Base-by-base conservation (phyloP, 2,113 vertebrate genomes). In the Cyprinus carpio region DNA sequence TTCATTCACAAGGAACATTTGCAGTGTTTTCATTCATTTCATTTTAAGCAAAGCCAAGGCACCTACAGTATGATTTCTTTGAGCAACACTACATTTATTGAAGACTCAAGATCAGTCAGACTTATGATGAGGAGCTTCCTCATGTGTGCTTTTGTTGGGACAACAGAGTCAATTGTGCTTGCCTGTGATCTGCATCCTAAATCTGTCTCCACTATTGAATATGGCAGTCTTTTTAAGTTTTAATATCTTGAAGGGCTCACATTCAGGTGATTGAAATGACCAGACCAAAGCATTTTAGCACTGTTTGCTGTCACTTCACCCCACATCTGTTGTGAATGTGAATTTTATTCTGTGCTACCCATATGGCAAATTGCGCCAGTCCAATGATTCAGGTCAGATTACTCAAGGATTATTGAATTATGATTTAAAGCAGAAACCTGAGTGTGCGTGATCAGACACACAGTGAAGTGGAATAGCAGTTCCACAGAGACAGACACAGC, bases 311-410 rank as follows among this genome's bases (percentile, higher is more conserved):
- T 58, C 20, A 58, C 7, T 58, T 43, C 58, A 54, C 12, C 16
- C 6, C 4, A n/a, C 7, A 67, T 82, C 64, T 86, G 37, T 40
- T 72, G 4, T n/a, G 49, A 69, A 72, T 58, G 13, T 29, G 60
- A 69, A 77, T 40, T 34, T 81, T 60, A 27, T 18, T 16, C 12
- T 82, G 13, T 62, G 51, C n/a, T 58, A 77, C 25, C 23, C 18
- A 56, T 60, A 20, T 49, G 29, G 34, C 13, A 74, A 25, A 69
- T 13, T 27, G 54, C 31, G 54, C 67, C 72, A 60, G 49, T 25
- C 16, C 56, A 67, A 56, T n/a, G 81, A 83, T 83, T 74, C 25
- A 71, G 58, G 54, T 78, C n/a, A 25, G 72, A 86, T 77, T 76
- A 75, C 56, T 16, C 2, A 34, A 81, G 58, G 71, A 86, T 83